These are phyloP conservation scores for Lutjanus erythropterus DNA, from an alignment of 2,113 vertebrate species.

Conservation along the genomic window DNA sequence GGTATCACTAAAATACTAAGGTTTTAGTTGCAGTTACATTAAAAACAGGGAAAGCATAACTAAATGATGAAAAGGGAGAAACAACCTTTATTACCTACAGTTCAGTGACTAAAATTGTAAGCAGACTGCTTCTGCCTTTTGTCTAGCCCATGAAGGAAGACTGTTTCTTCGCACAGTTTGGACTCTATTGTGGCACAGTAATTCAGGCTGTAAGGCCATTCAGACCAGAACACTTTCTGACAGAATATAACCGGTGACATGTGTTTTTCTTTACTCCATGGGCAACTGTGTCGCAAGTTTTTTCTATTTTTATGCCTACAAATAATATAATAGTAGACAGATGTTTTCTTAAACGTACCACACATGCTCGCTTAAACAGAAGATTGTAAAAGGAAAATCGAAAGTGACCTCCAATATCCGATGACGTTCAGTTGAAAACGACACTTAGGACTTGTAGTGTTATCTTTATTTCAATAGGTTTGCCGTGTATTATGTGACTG, in stretches of 20 bases:
- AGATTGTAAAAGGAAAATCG: too few relatives aligned
- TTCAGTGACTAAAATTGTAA: neutral
- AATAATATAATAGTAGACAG: neutral
- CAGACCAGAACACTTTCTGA: neutral
- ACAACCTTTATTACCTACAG: too few relatives aligned
- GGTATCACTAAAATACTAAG: too few relatives aligned
- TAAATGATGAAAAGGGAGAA: too few relatives aligned
- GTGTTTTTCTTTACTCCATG: neutral
- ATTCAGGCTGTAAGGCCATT: neutral
- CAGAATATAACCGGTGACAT: neutral
- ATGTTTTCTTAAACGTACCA: neutral
- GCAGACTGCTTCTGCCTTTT: neutral
- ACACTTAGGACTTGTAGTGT: neutral
- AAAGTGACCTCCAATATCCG: too few relatives aligned
- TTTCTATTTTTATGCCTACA: neutral
- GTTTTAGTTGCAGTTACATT: too few relatives aligned
- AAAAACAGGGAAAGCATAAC: too few relatives aligned
- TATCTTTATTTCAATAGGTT: too few relatives aligned
- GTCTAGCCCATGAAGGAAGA: neutral
- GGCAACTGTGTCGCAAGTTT: neutral
- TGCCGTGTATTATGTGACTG: neutral
- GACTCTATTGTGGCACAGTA: neutral
- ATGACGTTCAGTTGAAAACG: too few relatives aligned
- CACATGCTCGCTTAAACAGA: neutral
- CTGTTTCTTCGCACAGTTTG: conserved; percentile 5